Percentiles rank a stretch among this genome's conserved stretches.
Conservation (phyloP, 2,888 invertebrate species). For the Apamea monoglypha region DNA sequence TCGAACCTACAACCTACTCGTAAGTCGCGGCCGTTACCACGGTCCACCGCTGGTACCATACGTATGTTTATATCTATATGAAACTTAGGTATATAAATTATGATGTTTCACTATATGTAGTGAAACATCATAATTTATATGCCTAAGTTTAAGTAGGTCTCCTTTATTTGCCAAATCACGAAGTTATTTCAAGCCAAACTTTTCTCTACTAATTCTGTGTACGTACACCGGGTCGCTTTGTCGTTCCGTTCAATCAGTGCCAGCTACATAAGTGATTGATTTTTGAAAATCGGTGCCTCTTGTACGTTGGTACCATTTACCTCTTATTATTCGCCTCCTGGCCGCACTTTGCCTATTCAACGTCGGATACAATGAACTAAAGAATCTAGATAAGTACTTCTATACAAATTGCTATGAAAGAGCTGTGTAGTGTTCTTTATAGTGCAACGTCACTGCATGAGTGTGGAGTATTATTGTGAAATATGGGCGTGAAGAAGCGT, state of each 20-base stretch:
- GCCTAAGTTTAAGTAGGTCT: no score
- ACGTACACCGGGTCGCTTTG: conserved; percentile 67
- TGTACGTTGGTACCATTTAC: conserved; percentile 83
- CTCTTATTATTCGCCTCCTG: conserved; percentile 72
- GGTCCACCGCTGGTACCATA: no score
- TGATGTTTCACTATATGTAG: background rate
- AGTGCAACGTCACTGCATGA: conserved; percentile 56
- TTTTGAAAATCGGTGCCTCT: conserved; percentile 84
- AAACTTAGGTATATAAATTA: background rate
- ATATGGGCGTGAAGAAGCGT: conserved; percentile 31
- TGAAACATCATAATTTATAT: no score
- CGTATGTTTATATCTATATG: background rate
- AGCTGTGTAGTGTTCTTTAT: conserved; percentile 40
- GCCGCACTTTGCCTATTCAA: conserved; percentile 70
- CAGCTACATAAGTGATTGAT: conserved; percentile 89
- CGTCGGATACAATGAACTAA: conserved; percentile 59
- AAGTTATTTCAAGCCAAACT: conserved; percentile 37
- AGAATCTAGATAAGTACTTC: conserved; percentile 64
- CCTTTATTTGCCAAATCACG: conserved; percentile 1
- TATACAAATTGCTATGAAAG: conserved; percentile 62
- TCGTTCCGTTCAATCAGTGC: conserved; percentile 87
- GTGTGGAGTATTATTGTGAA: conserved; percentile 51
- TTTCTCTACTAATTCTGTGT: conserved; percentile 50
- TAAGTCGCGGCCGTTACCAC: background rate
- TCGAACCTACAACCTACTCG: background rate